These are phyloP conservation scores for Lota lota DNA, from an alignment of 2,113 vertebrate species.

Conservation along the genomic window DNA sequence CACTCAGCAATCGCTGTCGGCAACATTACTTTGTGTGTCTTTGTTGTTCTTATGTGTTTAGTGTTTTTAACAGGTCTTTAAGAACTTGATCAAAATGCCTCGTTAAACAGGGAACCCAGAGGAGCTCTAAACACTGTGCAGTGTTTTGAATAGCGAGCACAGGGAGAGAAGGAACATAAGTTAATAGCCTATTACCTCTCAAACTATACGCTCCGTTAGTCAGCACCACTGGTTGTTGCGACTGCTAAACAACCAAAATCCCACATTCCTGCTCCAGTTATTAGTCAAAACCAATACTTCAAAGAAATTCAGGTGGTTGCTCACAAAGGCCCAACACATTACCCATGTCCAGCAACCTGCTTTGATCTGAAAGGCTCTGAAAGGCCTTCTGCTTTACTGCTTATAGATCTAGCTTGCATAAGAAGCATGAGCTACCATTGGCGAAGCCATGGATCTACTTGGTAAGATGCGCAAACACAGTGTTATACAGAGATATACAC, in stretches of 20 bases:
- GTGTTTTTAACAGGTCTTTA: constrained; percentile 25
- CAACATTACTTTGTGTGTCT: constrained; percentile 11
- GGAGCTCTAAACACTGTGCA: background rate
- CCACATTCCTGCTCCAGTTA: too few relatives aligned
- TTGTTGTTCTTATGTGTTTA: background rate
- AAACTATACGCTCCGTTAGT: background rate
- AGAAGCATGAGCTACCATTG: too few relatives aligned
- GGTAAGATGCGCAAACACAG: too few relatives aligned
- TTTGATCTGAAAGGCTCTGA: too few relatives aligned
- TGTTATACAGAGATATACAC: background rate
- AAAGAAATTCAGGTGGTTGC: too few relatives aligned
- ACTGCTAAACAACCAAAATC: background rate
- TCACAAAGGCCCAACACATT: too few relatives aligned
- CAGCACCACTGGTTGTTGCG: background rate
- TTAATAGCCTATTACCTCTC: constrained; percentile 24
- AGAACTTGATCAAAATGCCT: background rate
- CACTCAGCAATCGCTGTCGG: constrained; percentile 17
- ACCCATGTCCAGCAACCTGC: too few relatives aligned
- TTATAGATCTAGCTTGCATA: too few relatives aligned
- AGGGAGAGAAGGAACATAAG: background rate
- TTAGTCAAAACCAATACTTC: too few relatives aligned
- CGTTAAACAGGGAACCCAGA: background rate
- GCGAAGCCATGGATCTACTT: too few relatives aligned
- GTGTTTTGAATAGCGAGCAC: constrained; percentile 13
- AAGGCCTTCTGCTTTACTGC: too few relatives aligned